Evolutionary conservation across 2,888 invertebrate species (phyloP), one percentile per base, ranked within the genome.

Genomic region (Encarsia formosa): DNA sequence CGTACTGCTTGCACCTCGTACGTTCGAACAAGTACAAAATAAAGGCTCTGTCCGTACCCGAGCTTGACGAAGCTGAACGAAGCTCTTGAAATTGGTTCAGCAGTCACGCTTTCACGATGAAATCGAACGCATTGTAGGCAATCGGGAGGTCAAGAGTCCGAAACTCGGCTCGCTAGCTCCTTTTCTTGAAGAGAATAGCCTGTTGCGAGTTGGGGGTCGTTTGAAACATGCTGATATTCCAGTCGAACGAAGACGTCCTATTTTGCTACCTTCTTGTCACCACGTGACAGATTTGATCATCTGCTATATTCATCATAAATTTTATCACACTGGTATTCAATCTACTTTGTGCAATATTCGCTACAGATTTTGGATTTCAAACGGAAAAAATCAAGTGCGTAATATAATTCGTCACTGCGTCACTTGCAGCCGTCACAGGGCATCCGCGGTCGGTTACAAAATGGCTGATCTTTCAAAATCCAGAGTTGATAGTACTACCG

Each of bases 151-250:
- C n/a, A n/a, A n/a, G n/a, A n/a, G n/a, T n/a, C n/a, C n/a, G n/a
- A n/a, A n/a, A n/a, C n/a, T n/a, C n/a, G n/a, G n/a, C n/a, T n/a
- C n/a, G n/a, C n/a, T n/a, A n/a, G n/a, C n/a, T 15, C 63, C 62
- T 1, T 60, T 61, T 20, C 15, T 62, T 2, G 59, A 59, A 19
- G 19, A 53, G 31, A 2, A 50, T 2, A 58, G 56, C 3, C 40
- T 65, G 19, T 16, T 66, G 5, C 54, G 65, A 5, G 65, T 66
- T 4, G 65, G 65, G 4, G 66, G 65, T 6, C 57, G 67, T 24
- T 41, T 65, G 24, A 49, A 58, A 40, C 42, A 60, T 4, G 56
- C 65, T 2, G 34, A 58, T 8, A n/a, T 64, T 6, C 5, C 49
- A 5, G 54, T 42, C 40, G 42, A 52, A 8, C 43, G 57, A 19